Conservation (phyloP, 2,113 vertebrate species). For the Nesogale talazaci region DNA sequence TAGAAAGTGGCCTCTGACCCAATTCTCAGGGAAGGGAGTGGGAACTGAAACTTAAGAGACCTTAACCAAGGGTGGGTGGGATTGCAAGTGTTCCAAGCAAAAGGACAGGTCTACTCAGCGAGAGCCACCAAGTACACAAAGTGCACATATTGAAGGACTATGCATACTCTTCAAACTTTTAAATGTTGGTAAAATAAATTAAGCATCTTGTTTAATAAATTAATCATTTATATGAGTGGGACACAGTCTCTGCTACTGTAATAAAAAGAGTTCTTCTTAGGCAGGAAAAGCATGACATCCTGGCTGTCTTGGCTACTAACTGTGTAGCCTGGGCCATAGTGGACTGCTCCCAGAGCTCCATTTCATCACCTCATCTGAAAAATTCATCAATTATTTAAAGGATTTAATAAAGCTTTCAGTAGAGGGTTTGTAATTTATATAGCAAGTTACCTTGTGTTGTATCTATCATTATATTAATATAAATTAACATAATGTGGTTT, state of each 20-base stretch:
- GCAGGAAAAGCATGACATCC: background rate
- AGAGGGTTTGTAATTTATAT: background rate
- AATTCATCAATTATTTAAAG: background rate
- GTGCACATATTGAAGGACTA: too few relatives aligned
- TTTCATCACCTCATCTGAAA: background rate
- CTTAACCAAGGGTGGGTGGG: too few relatives aligned
- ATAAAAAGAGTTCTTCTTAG: background rate
- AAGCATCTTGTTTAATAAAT: background rate
- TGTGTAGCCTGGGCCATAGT: accelerated
- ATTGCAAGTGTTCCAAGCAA: too few relatives aligned
- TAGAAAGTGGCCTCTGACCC: too few relatives aligned
- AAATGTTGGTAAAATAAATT: background rate
- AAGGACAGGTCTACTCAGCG: too few relatives aligned
- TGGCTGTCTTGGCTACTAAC: too few relatives aligned
- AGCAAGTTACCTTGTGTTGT: background rate
- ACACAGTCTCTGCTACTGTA: too few relatives aligned
- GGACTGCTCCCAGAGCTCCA: background rate
- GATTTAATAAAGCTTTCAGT: background rate
- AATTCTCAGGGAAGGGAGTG: too few relatives aligned
- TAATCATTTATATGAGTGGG: background rate
- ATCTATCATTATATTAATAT: background rate
- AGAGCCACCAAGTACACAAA: too few relatives aligned
- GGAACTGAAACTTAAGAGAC: too few relatives aligned
- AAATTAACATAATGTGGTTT: background rate
- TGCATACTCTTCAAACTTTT: background rate